Conservation (phyloP, 1,140 invertebrate genomes). For the Hylaeus volcanicus region DNA sequence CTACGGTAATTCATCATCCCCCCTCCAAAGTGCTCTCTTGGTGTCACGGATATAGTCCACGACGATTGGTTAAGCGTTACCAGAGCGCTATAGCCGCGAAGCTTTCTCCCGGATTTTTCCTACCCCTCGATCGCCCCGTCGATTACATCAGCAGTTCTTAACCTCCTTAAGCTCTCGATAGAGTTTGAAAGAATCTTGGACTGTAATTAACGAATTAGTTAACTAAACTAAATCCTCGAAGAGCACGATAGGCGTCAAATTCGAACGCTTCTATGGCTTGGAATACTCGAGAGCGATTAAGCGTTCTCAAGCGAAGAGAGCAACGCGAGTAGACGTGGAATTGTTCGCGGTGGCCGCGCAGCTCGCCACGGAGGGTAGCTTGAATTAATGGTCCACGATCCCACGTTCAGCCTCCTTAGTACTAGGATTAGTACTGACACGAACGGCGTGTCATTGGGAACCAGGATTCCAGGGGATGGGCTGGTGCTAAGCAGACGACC, state of each 20-base stretch:
- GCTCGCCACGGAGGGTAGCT: constrained; percentile 41
- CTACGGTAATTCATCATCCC: constrained; percentile 20
- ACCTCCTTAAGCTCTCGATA: too few species aligned
- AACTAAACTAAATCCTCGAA: too few species aligned
- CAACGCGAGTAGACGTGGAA: not conserved
- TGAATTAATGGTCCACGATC: constrained; percentile 72
- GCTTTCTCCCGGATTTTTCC: constrained; percentile 15
- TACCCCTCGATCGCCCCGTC: not conserved
- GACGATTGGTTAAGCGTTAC: constrained; percentile 3
- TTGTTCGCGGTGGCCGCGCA: constrained; percentile 61
- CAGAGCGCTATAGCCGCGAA: not conserved
- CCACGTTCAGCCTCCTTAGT: constrained; percentile 71
- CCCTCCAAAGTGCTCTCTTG: too few species aligned
- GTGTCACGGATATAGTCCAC: not conserved
- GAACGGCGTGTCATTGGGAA: constrained; percentile 73
- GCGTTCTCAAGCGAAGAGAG: not conserved
- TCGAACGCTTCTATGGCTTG: too few species aligned
- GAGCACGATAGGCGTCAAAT: too few species aligned
- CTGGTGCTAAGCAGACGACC: constrained; percentile 36
- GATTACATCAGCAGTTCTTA: too few species aligned
- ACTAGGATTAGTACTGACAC: constrained; percentile 74
- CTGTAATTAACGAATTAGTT: too few species aligned
- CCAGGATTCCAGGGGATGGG: constrained; percentile 58
- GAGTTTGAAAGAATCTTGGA: too few species aligned
- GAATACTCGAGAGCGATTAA: too few species aligned